Base-by-base conservation (phyloP, 64 coral and sea anemone genomes). In the Catalaphyllia jardinei region DNA sequence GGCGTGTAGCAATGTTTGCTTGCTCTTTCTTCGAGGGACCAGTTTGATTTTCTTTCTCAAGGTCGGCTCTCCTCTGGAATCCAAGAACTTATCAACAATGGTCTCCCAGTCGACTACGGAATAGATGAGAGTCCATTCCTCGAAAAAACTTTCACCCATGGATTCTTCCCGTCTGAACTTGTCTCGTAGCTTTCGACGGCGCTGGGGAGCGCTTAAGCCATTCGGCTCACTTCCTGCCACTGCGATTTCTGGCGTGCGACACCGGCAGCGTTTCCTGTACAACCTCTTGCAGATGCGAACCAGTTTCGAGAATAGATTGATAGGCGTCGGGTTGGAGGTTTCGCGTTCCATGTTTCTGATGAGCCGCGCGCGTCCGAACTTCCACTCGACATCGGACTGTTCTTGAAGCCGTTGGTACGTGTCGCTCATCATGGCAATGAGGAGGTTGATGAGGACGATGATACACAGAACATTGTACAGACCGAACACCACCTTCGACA, bases 341-440 rank as follows among this genome's bases (percentile, higher is more conserved):
- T 95, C 88, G n/a, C 92, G 80, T 60, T 99, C 97, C 94, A 99
- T 95, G 59, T 75, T 93, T 59, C 97, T 89, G 67, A 99, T 99
- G 20, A 99, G 52, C 49, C 88, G 95, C 1, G 97, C 97, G 54
- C 97, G 88, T 31, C 97, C 97, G 84, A 95, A 99, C 87, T 99
- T 99, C 97, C 97, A 99, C 85, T 93, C 97, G 4, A 95, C 78
- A 19, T 99, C 97, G 8, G 97, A 99, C n/a, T 88, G 76, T 49
- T 82, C 91, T 71, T 99, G 97, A 25, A 99, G 90, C 19, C 97
- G 71, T 64, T 99, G 97, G 65, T 99, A 99, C 5, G 97, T 99
- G 83, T 99, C 97, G 57, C 93, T 99, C 97, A 99, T 99, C 97
- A 99, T 99, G 65, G 97, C 97, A 76, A 99, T 99, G n/a, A 99